phyloP scores from a whole-genome alignment of 1,140 invertebrate genomes.

The Telenomus remus region DNA sequence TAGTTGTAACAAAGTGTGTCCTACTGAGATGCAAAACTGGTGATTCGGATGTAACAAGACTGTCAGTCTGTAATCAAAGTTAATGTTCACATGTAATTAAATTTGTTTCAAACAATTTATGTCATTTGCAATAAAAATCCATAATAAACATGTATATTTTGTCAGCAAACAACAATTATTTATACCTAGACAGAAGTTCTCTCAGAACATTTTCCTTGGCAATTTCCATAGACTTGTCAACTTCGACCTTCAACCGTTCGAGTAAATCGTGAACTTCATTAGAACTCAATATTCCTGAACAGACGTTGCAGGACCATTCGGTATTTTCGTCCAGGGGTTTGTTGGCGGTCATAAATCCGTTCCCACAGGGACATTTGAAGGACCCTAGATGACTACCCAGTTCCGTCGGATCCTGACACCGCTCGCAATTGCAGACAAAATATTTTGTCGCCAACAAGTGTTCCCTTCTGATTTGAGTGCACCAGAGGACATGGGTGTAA shows the following conservation, averaged over 20 bases:
- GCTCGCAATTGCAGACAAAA: conserved; percentile 83
- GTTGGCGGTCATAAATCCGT: conserved; percentile 80
- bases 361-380: conserved; percentile 81
- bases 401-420: conserved; percentile 87
- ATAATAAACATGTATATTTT: no score
- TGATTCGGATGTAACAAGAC: conserved; percentile 86
- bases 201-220: conserved; percentile 59
- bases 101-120: no score
- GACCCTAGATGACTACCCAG: conserved; percentile 84
- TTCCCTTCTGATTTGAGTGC: conserved; percentile 84
- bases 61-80: conserved; percentile 72
- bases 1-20: conserved; percentile 87
- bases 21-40: conserved; percentile 86
- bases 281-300: conserved; percentile 77
- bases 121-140: no score
- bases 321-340: conserved; percentile 81
- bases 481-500: conserved; percentile 90
- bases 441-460: conserved; percentile 89
- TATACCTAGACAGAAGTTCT: conserved; percentile 67
- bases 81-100: not conserved
- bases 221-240: conserved; percentile 78
- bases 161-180: no score
- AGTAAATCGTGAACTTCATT: conserved; percentile 79
- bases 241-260: conserved; percentile 83
- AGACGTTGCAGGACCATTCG: conserved; percentile 85